Evolutionary conservation across 1,140 invertebrate species (phyloP).

Genomic region (Drosophila fuyamai): DNA sequence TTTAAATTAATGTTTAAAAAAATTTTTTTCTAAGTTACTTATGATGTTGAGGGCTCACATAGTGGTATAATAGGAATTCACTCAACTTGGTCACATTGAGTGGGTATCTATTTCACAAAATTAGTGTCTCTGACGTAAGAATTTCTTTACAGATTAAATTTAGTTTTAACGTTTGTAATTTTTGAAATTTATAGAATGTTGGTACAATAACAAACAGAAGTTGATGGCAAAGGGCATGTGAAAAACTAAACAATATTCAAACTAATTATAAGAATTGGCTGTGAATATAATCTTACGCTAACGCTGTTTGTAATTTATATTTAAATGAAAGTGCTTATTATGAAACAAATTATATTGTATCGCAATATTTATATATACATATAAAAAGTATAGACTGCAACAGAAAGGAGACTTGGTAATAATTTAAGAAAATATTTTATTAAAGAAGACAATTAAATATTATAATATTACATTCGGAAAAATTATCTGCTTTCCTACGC

Average conservation of each 20-base stretch:
- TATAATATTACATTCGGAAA: too few species aligned
- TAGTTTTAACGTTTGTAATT: not conserved
- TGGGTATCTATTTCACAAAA: not conserved
- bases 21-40: too few species aligned
- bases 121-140: not conserved
- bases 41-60: too few species aligned
- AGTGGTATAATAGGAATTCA: not conserved
- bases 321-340: constrained; percentile 30
- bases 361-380: constrained; percentile 17
- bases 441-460: constrained; percentile 4
- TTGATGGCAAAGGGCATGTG: constrained; percentile 30
- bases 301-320: constrained; percentile 43
- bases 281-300: constrained; percentile 69
- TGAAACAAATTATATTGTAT: constrained; percentile 22
- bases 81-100: constrained; percentile 15
- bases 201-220: constrained; percentile 65
- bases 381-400: constrained; percentile 33
- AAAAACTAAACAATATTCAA: constrained; percentile 37
- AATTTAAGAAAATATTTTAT: constrained; percentile 26
- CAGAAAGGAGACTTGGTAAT: constrained; percentile 33
- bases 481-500: too few species aligned
- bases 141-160: not conserved
- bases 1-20: too few species aligned
- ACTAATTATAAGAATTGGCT: constrained; percentile 69
- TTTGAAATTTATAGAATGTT: not conserved